phyloP scores from a whole-genome alignment of 2,888 invertebrate genomes.

The Byasa hedistus region DNA sequence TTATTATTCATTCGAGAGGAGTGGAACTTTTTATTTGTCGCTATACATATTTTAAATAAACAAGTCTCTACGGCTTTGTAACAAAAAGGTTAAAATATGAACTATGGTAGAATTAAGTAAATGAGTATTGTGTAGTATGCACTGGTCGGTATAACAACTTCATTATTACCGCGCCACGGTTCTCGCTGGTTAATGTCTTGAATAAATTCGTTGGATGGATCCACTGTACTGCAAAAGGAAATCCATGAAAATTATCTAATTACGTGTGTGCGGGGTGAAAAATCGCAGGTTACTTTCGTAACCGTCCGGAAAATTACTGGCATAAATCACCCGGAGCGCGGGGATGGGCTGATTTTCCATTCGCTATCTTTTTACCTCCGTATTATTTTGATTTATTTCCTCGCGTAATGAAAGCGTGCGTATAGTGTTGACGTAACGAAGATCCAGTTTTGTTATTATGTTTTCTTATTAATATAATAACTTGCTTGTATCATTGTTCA shows the following conservation, averaged over 20 bases:
- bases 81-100: not conserved
- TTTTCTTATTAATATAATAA: slow-evolving; percentile 45
- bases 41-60: slow-evolving; percentile 12
- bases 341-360: slow-evolving; percentile 73
- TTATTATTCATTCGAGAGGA: slow-evolving; percentile 61
- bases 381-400: slow-evolving; percentile 79
- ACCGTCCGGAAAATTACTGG: slow-evolving; percentile 76
- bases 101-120: not conserved
- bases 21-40: slow-evolving; percentile 60
- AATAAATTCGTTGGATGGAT: slow-evolving; percentile 21
- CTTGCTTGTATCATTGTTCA: slow-evolving; percentile 45
- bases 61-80: not conserved
- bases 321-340: slow-evolving; percentile 69
- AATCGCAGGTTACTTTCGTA: slow-evolving; percentile 77
- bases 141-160: slow-evolving; percentile 27
- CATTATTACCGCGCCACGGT: slow-evolving; percentile 40
- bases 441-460: slow-evolving; percentile 48
- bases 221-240: slow-evolving; percentile 38
- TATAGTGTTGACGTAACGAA: slow-evolving; percentile 68
- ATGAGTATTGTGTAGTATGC: not conserved
- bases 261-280: slow-evolving; percentile 75
- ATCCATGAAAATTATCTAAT: slow-evolving; percentile 75
- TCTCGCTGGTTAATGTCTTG: slow-evolving; percentile 32
- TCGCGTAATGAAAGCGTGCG: slow-evolving; percentile 75
- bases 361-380: slow-evolving; percentile 74